Percentiles rank a stretch among this genome's conserved stretches.
These are phyloP conservation scores for Zelostemma sp. DNA, from an alignment of 1,140 invertebrate species.

Conservation along the genomic window DNA sequence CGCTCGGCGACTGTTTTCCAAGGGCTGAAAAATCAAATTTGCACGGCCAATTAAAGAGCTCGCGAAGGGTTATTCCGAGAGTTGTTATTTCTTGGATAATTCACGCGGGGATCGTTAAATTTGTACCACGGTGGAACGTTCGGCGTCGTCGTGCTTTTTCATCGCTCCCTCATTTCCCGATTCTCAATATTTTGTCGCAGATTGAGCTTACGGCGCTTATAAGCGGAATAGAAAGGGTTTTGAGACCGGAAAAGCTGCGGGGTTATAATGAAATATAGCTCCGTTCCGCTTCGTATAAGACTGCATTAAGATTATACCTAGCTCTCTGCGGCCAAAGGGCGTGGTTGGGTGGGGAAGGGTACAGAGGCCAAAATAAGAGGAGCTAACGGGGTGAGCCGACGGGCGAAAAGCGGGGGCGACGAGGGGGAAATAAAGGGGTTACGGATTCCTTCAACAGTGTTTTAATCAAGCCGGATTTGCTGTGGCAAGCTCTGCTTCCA, in stretches of 20 bases:
- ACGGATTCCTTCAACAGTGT: constrained; percentile 48
- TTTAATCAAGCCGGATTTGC: constrained; percentile 71
- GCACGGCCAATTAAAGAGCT: not conserved
- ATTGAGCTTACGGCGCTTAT: constrained; percentile 29
- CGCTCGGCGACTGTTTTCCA: too few relatives aligned
- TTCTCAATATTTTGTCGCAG: constrained; percentile 41
- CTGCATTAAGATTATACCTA: constrained; percentile 71
- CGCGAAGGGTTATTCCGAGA: too few relatives aligned
- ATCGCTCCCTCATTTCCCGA: constrained; percentile 14
- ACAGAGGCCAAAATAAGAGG: constrained; percentile 43
- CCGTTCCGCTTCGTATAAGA: constrained; percentile 69
- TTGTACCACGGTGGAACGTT: not conserved
- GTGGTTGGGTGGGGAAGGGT: constrained; percentile 20
- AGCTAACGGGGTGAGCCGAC: constrained; percentile 29
- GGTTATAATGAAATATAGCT: constrained; percentile 71
- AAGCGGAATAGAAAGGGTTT: constrained; percentile 66
- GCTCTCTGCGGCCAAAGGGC: constrained; percentile 38
- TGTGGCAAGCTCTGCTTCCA: constrained; percentile 68
- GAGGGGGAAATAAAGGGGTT: constrained; percentile 41
- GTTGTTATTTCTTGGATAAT: too few relatives aligned
- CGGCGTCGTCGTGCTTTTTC: constrained; percentile 14
- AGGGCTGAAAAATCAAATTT: not conserved
- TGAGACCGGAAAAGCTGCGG: constrained; percentile 62
- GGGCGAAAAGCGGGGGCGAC: constrained; percentile 29
- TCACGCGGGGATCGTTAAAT: constrained; percentile 17